Base-by-base conservation (phyloP, 2,113 vertebrate genomes). In the Rhea americana region DNA sequence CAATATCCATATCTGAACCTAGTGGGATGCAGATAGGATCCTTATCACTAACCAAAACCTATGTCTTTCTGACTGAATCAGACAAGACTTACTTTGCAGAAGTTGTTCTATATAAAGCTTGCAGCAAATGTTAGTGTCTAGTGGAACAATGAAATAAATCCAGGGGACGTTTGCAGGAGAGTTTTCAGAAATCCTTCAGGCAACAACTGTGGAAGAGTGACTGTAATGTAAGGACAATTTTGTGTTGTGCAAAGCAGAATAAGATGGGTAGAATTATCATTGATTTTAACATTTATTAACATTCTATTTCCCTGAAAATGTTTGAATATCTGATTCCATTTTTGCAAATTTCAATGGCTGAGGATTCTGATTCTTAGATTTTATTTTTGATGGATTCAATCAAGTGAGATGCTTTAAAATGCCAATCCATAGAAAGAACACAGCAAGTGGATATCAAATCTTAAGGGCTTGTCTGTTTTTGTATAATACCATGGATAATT, bases 161-260 rank as follows among this genome's bases (percentile, higher is more conserved):
- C 91, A 84, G 83, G 66, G 90, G 81, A 87, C 21, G 13, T 91
- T 91, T 88, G 66, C 88, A 91, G 88, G 73, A 92, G 67, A 88
- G 48, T 72, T 91, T 95, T 86, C 62, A 86, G 80, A 88, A 93
- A 93, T 94, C 85, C 93, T 96, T 81, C 93, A 88, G 91, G 94
- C 90, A 66, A 87, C 76, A 75, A 47, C 50, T 85, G 58, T 84
- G 90, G 74, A 90, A 90, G 76, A 75, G 82, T 58, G 41, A 32
- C 77, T 95, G 72, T 67, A 89, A 85, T 51, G 8, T 20, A 79
- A 91, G 73, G 48, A 56, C 17, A 28, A 58, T 68, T 63, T n/a
- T 82, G 80, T 83, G 91, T 91, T 88, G 66, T 79, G 80, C 70
- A 66, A 55, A 90, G 58, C 41, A 47, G 16, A 22, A 51, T 26